Evolutionary conservation across 2,797 vertebrate genomes (phyloP), one percentile per base, ranked within the genome.

Genomic region (Micromesistius poutassou): DNA sequence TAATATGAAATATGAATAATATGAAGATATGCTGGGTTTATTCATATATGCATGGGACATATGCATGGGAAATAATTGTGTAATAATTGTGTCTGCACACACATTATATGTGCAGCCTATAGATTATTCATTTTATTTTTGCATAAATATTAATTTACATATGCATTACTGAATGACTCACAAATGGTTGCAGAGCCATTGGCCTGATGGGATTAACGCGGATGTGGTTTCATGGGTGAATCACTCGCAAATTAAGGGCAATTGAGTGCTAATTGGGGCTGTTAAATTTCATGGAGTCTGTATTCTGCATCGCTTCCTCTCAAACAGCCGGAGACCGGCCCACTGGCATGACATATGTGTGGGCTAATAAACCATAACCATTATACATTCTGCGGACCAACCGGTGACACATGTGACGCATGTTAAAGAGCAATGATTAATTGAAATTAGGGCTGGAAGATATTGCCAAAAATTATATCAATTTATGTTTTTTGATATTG

Each of bases 11-110:
- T n/a, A n/a, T n/a, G n/a, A n/a, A n/a, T n/a, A n/a, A n/a, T n/a
- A 82, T 79, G 77, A 84, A 85, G 77, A 81, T 73, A 86, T 74
- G 79, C 87, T 85, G 86, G 79, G 77, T 40, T 80, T 13, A 76
- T 74, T 85, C 80, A 82, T n/a, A 79, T 31, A 13, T 4, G 1
- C n/a, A n/a, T n/a, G 77, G 50, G 76, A 81, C 35, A 76, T 71
- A 9, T 25, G 55, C 19, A 62, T 62, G 55, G 5, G 6, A 25
- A 62, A 62, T n/a, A n/a, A 25, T n/a, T n/a, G n/a, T n/a, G n/a
- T n/a, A n/a, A n/a, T n/a, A n/a, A n/a, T n/a, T n/a, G n/a, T n/a
- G n/a, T n/a, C n/a, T n/a, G n/a, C n/a, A n/a, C n/a, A n/a, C n/a
- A n/a, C n/a, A 2, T 62, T 62, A 6, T 62, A 1, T 25, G 22